A percentile compares a stretch with the other conserved stretches of the same genome.
These are phyloP conservation scores for Spongilla lacustris DNA, from an alignment of 37 sponge, comb jelly and placozoan genomes.

Conservation along the genomic window DNA sequence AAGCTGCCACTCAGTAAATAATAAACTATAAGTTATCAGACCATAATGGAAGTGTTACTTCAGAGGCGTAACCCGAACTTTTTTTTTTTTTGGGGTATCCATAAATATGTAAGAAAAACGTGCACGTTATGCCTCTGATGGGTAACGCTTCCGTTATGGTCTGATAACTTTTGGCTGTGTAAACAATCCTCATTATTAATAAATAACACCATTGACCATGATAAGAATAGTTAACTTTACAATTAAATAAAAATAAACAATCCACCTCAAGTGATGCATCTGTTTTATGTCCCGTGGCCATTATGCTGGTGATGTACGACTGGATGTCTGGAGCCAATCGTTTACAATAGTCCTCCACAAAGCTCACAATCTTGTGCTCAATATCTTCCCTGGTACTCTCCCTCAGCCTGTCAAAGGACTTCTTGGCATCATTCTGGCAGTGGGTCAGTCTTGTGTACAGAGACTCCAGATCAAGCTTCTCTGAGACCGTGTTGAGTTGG, in stretches of 20 bases:
- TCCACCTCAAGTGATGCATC: not conserved
- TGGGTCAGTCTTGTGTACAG: not conserved
- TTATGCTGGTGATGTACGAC: not conserved
- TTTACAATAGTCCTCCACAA: not conserved
- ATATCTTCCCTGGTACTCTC: constrained; percentile 22
- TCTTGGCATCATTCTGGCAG: not conserved
- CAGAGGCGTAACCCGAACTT: too few species aligned
- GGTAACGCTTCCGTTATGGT: too few species aligned
- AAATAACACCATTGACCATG: too few species aligned
- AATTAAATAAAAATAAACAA: too few species aligned
- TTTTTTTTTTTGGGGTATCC: too few species aligned
- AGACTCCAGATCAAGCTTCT: not conserved
- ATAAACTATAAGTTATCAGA: too few species aligned
- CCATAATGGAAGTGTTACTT: too few species aligned
- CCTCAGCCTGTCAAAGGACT: not conserved
- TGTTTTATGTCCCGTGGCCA: not conserved
- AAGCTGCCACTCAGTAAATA: too few species aligned
- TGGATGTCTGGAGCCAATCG: not conserved
- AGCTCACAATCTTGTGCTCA: constrained; percentile 2
- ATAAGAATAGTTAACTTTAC: not conserved
- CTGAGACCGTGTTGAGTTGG: not conserved
- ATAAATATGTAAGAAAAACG: too few species aligned
- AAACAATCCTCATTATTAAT: too few species aligned
- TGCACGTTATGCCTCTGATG: too few species aligned
- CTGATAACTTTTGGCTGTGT: too few species aligned